Evolutionary conservation across 1,140 invertebrate genomes (phyloP).

Genomic region (Hirudo medicinalis): DNA sequence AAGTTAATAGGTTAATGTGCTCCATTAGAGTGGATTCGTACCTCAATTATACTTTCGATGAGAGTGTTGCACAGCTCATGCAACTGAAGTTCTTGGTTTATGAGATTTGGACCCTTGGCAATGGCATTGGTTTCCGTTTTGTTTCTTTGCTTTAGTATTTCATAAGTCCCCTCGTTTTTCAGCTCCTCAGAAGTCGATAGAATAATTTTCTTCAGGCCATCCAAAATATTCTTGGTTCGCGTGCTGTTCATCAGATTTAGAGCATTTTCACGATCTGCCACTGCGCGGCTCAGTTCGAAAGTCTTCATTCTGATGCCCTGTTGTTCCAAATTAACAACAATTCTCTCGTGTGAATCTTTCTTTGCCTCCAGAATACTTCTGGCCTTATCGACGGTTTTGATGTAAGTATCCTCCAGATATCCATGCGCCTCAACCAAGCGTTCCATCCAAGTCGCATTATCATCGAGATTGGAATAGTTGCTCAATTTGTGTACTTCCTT

Average conservation of each 20-base stretch:
- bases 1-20: neutral
- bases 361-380: neutral
- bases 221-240: neutral
- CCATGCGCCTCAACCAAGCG: slow-evolving; percentile 1
- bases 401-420: neutral
- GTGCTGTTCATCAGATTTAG: neutral
- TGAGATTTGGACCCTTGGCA: neutral
- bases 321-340: neutral
- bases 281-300: neutral
- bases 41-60: slow-evolving; percentile 7
- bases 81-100: slow-evolving; percentile 1
- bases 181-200: neutral
- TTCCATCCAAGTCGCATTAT: slow-evolving; percentile 6
- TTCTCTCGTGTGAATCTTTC: neutral
- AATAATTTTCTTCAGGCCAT: neutral
- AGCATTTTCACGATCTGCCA: slow-evolving; percentile 3
- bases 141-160: neutral
- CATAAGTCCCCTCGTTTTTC: neutral
- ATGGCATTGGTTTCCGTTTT: neutral
- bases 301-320: slow-evolving; percentile 4
- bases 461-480: neutral
- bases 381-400: slow-evolving; percentile 6
- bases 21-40: neutral
- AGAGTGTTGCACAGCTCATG: neutral
- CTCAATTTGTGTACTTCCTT: too few species aligned